Evolutionary conservation across 1,140 invertebrate genomes (phyloP), one percentile per base, ranked within the genome.

Genomic region (Manduca sexta): DNA sequence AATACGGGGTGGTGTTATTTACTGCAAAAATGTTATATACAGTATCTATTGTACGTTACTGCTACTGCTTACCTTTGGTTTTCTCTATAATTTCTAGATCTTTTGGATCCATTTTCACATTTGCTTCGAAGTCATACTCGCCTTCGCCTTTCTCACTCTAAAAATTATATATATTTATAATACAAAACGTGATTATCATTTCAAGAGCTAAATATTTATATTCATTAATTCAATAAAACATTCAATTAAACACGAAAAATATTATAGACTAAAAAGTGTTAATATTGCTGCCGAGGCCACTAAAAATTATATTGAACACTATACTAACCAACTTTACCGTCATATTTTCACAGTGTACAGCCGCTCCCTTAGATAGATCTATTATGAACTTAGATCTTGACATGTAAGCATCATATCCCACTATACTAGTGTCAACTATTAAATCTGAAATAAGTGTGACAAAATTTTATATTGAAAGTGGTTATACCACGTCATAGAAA

Each of bases 291-390:
- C 4, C n/a, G n/a, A n/a, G n/a, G n/a, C 12, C 6, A 37, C 3
- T 1, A 14, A 6, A 26, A 26, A 26, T 18, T 41, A 26, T 26
- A 38, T 38, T 38, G 0, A 16, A 15, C 3, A 16, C 10, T 11
- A 12, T 31, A 46, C 44, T 56, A 39, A 56, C 53, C 26, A 56
- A 26, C 21, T 13, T 35, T 10, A 56, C 44, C 5, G 39, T 46
- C 2, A 49, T 30, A 26, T 47, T 45, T 15, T 26, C 21, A 34
- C 49, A 52, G 13, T 26, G 3, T n/a, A 14, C 3, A 14, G 2
- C 8, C 2, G 33, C 0, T 26, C 11, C 41, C 13, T 29, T 15
- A 8, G 43, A 29, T 3, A 52, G n/a, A 14, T 31, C 29, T 21
- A 45, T 26, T 8, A 11, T 6, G 16, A 45, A 41, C 11, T 14